Percentiles rank a stretch among this genome's conserved stretches.
These are phyloP conservation scores for Protomyctophum bolini DNA, from an alignment of 2,113 vertebrate genomes.

Conservation along the genomic window DNA sequence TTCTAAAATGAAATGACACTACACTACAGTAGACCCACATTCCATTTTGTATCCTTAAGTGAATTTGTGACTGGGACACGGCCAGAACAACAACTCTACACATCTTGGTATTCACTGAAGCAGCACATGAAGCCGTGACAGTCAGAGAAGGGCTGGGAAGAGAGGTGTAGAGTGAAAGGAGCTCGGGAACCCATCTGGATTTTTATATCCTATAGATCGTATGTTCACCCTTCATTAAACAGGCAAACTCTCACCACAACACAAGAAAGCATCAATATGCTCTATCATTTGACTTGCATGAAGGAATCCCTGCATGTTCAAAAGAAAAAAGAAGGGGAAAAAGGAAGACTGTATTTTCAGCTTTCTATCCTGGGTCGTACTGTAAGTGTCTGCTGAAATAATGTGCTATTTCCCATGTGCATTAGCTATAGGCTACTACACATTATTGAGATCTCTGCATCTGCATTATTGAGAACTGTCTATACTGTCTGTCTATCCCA, in stretches of 20 bases:
- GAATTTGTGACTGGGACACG: constrained; percentile 58
- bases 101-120: constrained; percentile 54
- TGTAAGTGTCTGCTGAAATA: constrained; percentile 69
- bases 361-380: constrained; percentile 52
- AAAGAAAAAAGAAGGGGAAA: constrained; percentile 1
- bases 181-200: constrained; percentile 29
- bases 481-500: neutral
- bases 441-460: constrained; percentile 54
- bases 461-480: no score
- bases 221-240: constrained; percentile 70
- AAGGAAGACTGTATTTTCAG: constrained; percentile 49
- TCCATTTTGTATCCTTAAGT: constrained; percentile 54
- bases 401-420: constrained; percentile 73
- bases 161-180: constrained; percentile 9
- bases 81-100: constrained; percentile 47
- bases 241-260: constrained; percentile 60
- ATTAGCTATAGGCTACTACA: constrained; percentile 69
- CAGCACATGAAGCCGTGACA: constrained; percentile 57
- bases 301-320: constrained; percentile 56
- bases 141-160: neutral
- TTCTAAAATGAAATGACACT: constrained; percentile 40
- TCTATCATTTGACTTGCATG: constrained; percentile 66
- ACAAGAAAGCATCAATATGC: constrained; percentile 58
- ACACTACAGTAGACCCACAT: constrained; percentile 44
- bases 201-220: constrained; percentile 43